Percentiles rank a stretch among this genome's conserved stretches.
Evolutionary conservation across 2,113 vertebrate species (phyloP).

Genomic region (Lota lota): DNA sequence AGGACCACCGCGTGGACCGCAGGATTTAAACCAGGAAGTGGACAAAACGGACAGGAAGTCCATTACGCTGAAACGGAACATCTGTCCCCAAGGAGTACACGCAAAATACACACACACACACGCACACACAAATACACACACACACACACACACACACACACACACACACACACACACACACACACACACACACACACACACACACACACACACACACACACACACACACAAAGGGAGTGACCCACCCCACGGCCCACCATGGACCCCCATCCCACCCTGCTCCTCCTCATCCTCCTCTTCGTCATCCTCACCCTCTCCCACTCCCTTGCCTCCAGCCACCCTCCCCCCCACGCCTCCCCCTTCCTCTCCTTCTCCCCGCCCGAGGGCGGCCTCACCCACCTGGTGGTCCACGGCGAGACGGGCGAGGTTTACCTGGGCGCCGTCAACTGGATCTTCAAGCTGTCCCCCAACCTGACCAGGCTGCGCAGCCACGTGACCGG

Average conservation of each 20-base stretch:
- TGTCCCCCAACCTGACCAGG: conserved; percentile 88
- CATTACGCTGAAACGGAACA: conserved; percentile 19
- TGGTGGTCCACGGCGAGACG: conserved; percentile 90
- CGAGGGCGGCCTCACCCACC: conserved; percentile 89
- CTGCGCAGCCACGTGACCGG: conserved; percentile 89
- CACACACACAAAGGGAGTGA: neutral
- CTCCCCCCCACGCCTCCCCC: conserved; percentile 37
- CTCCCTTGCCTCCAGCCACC: conserved; percentile 58
- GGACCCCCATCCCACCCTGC: conserved; percentile 63
- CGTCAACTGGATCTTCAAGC: conserved; percentile 95
- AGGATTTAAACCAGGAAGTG: conserved; percentile 5
- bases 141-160: conserved; percentile 23
- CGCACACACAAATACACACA: neutral
- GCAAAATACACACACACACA: conserved; percentile 18
- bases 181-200: conserved; percentile 10
- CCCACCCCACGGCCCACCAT: conserved; percentile 46
- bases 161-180: conserved; percentile 38
- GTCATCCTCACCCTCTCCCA: conserved; percentile 51
- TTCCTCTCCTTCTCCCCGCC: conserved; percentile 77
- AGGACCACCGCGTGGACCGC: conserved; percentile 49
- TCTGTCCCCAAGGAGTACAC: conserved; percentile 29
- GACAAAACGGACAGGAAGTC: conserved; percentile 31
- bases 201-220: conserved; percentile 19
- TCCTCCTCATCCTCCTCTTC: conserved; percentile 57
- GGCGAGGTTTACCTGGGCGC: conserved; percentile 93